Conservation (phyloP, 1,140 invertebrate genomes). For the Drosophila parabipectinata region DNA sequence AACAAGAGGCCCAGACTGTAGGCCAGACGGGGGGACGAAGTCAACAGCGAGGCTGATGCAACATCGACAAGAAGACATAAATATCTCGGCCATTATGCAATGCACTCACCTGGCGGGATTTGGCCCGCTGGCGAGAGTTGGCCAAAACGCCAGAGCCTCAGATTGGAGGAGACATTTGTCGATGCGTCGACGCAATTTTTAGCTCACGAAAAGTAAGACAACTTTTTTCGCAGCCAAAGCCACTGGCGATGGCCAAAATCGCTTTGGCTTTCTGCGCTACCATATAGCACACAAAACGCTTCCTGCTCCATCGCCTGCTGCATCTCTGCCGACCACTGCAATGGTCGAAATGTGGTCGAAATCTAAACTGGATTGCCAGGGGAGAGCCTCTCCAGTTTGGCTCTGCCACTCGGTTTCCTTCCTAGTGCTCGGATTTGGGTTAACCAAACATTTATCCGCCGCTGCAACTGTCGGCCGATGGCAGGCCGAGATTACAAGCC, state of each 20-base stretch:
- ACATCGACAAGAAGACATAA: slow-evolving; percentile 48
- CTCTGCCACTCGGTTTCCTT: slow-evolving; percentile 52
- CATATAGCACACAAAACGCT: slow-evolving; percentile 57
- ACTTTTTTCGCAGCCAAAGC: slow-evolving; percentile 42
- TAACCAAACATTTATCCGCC: slow-evolving; percentile 66
- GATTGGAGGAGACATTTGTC: slow-evolving; percentile 33
- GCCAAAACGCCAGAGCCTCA: not conserved
- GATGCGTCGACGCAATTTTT: slow-evolving; percentile 69
- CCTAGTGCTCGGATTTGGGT: slow-evolving; percentile 73
- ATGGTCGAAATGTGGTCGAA: slow-evolving; percentile 59
- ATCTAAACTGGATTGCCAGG: slow-evolving; percentile 74
- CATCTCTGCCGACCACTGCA: slow-evolving; percentile 20
- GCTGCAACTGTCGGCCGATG: slow-evolving; percentile 14
- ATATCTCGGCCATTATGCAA: slow-evolving; percentile 49
- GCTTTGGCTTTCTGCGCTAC: slow-evolving; percentile 34
- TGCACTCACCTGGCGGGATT: slow-evolving; percentile 35
- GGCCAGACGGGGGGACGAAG: not conserved
- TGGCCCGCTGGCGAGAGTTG: slow-evolving; percentile 26
- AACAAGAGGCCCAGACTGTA: not conserved
- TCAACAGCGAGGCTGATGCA: slow-evolving; percentile 35
- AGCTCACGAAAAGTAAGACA: slow-evolving; percentile 59
- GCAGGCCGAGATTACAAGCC: not conserved
- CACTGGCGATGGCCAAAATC: slow-evolving; percentile 41
- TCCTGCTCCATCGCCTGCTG: slow-evolving; percentile 52
- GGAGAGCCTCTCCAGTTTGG: slow-evolving; percentile 28